These are phyloP conservation scores for Metaphire vulgaris DNA, from an alignment of 1,140 invertebrate species.

Conservation along the genomic window DNA sequence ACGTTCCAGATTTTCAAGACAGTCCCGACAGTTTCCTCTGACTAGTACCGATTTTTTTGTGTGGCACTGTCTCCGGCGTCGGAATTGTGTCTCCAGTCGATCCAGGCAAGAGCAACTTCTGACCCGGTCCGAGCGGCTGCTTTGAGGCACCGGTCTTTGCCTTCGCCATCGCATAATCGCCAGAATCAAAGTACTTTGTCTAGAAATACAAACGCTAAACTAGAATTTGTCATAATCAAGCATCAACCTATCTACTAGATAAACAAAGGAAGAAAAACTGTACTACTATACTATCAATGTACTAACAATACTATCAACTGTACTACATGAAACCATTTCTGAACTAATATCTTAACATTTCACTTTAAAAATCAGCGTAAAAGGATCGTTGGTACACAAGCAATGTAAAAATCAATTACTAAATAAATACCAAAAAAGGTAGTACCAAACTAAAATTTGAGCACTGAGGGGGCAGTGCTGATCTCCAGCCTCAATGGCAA, in stretches of 20 bases:
- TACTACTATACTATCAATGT: neutral
- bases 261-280: neutral
- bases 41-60: conserved; percentile 84
- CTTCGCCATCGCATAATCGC: conserved; percentile 98
- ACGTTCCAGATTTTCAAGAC: conserved; percentile 2
- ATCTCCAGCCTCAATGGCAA: no score
- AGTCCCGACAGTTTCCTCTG: conserved; percentile 57
- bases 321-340: no score
- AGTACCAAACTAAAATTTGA: no score
- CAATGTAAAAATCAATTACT: no score
- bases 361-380: neutral
- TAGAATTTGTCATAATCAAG: no score
- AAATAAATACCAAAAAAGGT: no score
- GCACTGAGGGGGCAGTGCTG: no score
- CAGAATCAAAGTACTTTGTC: conserved; percentile 99
- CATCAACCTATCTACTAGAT: neutral
- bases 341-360: neutral
- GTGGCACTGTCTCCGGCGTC: conserved; percentile 83
- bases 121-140: conserved; percentile 32
- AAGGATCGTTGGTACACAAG: neutral
- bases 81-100: conserved; percentile 89
- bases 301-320: neutral
- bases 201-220: conserved; percentile 51
- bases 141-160: conserved; percentile 59
- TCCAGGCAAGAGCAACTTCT: conserved; percentile 42